Evolutionary conservation across 2,888 invertebrate species (phyloP).

Genomic region (Synergus laeviventris): DNA sequence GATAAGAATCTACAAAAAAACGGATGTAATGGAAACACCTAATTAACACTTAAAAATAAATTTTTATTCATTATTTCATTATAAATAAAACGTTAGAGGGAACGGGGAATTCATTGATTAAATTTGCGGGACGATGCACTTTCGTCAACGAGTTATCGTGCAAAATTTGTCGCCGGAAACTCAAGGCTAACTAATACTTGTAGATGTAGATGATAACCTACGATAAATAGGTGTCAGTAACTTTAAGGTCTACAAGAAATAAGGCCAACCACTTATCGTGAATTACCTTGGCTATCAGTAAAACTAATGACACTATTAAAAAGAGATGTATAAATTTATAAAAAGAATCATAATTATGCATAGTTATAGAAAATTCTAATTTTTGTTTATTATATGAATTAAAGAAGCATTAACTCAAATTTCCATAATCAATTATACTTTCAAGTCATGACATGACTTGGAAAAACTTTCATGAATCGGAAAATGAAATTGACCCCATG

Average conservation of each 20-base stretch:
- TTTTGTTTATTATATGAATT: too few relatives aligned
- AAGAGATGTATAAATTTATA: background rate
- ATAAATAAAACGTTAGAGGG: background rate
- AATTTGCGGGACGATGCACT: slow-evolving; percentile 22
- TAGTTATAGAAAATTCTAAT: too few relatives aligned
- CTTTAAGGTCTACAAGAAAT: background rate
- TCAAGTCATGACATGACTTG: background rate
- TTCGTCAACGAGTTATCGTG: slow-evolving; percentile 20
- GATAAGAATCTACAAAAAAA: background rate
- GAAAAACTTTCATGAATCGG: background rate
- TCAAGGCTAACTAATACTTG: slow-evolving; percentile 14
- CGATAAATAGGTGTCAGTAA: slow-evolving; percentile 18
- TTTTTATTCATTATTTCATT: background rate
- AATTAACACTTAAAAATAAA: background rate
- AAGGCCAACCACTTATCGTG: slow-evolving; percentile 21
- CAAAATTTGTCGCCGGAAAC: slow-evolving; percentile 2
- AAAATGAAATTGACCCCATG: background rate
- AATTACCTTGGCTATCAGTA: background rate
- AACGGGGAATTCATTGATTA: slow-evolving; percentile 1
- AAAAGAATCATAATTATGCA: background rate
- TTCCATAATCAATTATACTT: background rate
- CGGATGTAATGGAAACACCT: background rate
- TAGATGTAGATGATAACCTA: background rate
- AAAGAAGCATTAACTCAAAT: background rate
- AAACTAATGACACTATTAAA: background rate